Evolutionary conservation across 2,113 vertebrate species (phyloP).

Genomic region (Crotalus horridus): DNA sequence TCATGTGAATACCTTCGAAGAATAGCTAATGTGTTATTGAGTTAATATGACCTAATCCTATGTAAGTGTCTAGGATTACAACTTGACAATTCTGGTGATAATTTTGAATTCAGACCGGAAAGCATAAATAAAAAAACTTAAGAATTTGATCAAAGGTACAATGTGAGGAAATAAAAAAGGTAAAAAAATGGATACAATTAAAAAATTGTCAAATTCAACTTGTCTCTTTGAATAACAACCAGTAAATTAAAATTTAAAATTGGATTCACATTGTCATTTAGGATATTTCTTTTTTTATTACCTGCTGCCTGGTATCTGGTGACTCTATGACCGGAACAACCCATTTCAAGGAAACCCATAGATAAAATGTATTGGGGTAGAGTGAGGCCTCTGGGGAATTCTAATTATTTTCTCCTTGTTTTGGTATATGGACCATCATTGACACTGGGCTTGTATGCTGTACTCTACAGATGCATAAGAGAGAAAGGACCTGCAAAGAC

Average conservation of each 20-base stretch:
- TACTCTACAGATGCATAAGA: constrained; percentile 83
- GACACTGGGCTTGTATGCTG: background rate
- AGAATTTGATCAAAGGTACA: background rate
- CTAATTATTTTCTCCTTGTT: background rate
- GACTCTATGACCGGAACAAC: background rate
- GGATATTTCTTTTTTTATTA: background rate
- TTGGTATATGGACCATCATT: background rate
- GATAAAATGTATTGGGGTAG: background rate
- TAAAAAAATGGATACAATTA: background rate
- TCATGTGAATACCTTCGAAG: background rate
- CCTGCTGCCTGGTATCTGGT: background rate
- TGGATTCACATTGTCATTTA: background rate
- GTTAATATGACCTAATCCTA: background rate
- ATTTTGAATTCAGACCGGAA: background rate
- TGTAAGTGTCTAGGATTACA: background rate
- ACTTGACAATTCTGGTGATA: background rate
- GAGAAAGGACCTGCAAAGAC: constrained; percentile 87
- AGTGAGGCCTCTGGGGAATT: background rate
- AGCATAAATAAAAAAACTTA: background rate
- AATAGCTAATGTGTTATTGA: background rate
- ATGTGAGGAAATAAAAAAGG: background rate
- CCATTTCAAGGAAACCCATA: background rate
- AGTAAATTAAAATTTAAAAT: background rate
- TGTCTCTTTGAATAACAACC: background rate
- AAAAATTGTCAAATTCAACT: background rate